Evolutionary conservation across 2,888 invertebrate genomes (phyloP), one percentile per base, ranked within the genome.

Genomic region (Brachylomia viminalis): DNA sequence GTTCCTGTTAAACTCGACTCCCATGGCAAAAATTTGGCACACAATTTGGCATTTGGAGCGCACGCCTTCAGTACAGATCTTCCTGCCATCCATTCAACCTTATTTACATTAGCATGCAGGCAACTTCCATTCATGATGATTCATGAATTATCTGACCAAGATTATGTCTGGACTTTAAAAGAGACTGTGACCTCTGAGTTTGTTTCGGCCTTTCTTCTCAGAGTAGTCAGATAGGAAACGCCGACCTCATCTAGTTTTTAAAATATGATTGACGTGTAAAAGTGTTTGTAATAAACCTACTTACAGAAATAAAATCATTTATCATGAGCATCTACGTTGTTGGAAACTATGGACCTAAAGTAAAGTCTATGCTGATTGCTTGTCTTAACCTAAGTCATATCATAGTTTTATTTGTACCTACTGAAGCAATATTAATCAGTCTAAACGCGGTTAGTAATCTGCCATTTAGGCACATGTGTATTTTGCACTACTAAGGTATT

Each of bases 401-500:
- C 27, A 58, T 13, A 59, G 47, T 45, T 45, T 15, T 49, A 42
- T 52, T 11, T 8, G 7, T 33, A 30, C 20, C 23, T 30, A 45
- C 38, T 58, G n/a, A 45, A 77, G 15, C 65, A 47, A 47, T n/a
- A 23, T 38, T 3, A n/a, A n/a, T 47, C 20, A 27, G 8, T 54
- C 4, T 30, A 23, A 66, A 33, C 20, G 49, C 10, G 45, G n/a
- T 68, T 27, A 30, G 33, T 64, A 68, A 47, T 62, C n/a, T 64
- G 56, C 27, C 49, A 58, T n/a, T n/a, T 68, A 42, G 10, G 54
- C 74, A 47, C 74, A 77, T 62, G 61, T 77, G 61, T 38, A 47
- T 62, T 80, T 30, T 73, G 61, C 13, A 38, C 61, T 77, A 77
- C 52, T n/a, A n/a, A n/a, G 68, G 52, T 20, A 58, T 64, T 30